These are phyloP conservation scores for Vidua chalybeata DNA, from an alignment of 2,113 vertebrate genomes.

Conservation along the genomic window DNA sequence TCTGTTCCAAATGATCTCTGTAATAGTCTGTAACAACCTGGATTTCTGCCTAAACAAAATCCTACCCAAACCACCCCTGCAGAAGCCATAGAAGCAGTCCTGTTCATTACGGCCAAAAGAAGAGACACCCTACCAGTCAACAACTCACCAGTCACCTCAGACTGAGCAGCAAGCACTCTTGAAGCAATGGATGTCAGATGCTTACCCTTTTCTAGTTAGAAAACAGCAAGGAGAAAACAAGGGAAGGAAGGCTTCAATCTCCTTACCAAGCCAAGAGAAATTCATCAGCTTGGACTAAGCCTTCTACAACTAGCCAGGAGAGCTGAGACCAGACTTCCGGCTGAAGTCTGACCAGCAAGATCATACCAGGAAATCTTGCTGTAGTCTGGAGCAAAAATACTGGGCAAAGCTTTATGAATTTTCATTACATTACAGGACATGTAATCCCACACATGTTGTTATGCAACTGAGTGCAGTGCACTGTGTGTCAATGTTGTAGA, in stretches of 20 bases:
- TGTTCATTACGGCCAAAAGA: background rate
- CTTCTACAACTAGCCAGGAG: background rate
- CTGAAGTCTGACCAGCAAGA: background rate
- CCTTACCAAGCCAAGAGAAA: background rate
- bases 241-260: background rate
- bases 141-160: background rate
- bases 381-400: background rate
- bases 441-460: background rate
- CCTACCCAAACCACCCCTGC: background rate
- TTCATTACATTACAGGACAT: background rate
- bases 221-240: background rate
- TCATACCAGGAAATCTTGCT: background rate
- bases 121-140: background rate
- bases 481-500: background rate
- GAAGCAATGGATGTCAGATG: background rate
- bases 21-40: background rate
- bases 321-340: background rate
- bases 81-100: background rate
- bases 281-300: background rate
- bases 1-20: background rate
- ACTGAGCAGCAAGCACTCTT: background rate
- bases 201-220: background rate
- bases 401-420: background rate
- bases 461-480: background rate
- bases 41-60: constrained; percentile 3